Conservation (phyloP, 1,140 invertebrate genomes). For the Lasioglossum albipes region DNA sequence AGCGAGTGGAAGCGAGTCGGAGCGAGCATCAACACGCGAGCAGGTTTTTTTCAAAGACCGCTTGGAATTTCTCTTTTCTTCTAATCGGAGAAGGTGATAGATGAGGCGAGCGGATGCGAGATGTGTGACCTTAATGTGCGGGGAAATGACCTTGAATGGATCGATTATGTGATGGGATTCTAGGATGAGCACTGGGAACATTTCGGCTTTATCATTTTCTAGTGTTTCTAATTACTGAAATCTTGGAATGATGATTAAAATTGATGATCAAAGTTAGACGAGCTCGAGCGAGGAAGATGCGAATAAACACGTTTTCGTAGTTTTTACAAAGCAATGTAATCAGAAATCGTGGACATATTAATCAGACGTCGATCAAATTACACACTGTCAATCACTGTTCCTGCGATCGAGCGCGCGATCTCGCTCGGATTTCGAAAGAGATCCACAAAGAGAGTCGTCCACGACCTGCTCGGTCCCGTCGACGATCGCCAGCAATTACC, state of each 20-base stretch:
- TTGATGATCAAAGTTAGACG: too few relatives aligned
- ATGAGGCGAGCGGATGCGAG: not conserved
- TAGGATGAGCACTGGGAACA: too few relatives aligned
- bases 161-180: not conserved
- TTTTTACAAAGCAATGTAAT: too few relatives aligned
- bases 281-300: too few relatives aligned
- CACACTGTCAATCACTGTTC: too few relatives aligned
- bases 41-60: not conserved
- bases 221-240: too few relatives aligned
- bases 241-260: too few relatives aligned
- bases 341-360: not conserved
- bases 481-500: not conserved
- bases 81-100: not conserved
- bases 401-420: too few relatives aligned
- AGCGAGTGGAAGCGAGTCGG: not conserved
- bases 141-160: not conserved
- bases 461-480: not conserved
- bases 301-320: too few relatives aligned
- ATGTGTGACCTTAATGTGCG: not conserved
- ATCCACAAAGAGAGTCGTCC: not conserved
- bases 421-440: too few relatives aligned
- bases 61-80: slow-evolving; percentile 1
- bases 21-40: not conserved
- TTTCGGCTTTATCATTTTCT: too few relatives aligned
- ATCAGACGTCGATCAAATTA: too few relatives aligned